phyloP scores from a whole-genome alignment of 92 coral and sea anemone genomes.

The Porites rus region DNA sequence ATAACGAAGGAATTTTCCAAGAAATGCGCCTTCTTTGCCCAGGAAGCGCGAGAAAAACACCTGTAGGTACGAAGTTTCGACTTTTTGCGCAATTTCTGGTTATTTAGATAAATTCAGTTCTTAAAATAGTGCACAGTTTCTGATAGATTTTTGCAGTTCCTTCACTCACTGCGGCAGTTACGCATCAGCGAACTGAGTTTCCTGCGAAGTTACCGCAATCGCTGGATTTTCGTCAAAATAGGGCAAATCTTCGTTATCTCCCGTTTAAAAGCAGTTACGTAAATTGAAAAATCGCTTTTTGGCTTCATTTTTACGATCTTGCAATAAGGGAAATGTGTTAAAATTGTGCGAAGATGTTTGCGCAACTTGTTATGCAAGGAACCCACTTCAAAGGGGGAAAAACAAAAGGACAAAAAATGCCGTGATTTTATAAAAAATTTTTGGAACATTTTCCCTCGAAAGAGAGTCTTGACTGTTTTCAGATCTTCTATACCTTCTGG shows the following conservation, averaged over 20 bases:
- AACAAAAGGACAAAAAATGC: conserved; percentile 15
- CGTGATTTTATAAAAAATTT: neutral
- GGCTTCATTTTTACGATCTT: neutral
- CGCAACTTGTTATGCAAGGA: conserved; percentile 18
- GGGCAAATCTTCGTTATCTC: neutral
- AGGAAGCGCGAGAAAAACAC: neutral
- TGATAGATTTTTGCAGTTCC: neutral
- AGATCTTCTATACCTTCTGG: neutral
- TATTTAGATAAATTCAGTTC: neutral
- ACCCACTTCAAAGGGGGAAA: conserved; percentile 40
- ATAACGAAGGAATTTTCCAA: neutral
- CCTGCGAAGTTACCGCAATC: conserved; percentile 24
- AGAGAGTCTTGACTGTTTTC: neutral
- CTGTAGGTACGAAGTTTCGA: neutral
- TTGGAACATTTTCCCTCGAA: neutral
- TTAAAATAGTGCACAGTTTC: neutral
- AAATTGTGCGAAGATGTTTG: neutral
- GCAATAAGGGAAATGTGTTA: neutral
- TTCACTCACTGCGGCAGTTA: neutral
- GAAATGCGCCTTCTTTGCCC: neutral
- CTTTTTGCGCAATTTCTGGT: neutral
- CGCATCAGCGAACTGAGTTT: conserved; percentile 52
- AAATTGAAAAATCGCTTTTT: neutral
- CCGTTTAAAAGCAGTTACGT: neutral
- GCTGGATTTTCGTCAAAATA: too few species aligned